These are phyloP conservation scores for Menura novaehollandiae DNA, from an alignment of 2,113 vertebrate species.

Conservation along the genomic window DNA sequence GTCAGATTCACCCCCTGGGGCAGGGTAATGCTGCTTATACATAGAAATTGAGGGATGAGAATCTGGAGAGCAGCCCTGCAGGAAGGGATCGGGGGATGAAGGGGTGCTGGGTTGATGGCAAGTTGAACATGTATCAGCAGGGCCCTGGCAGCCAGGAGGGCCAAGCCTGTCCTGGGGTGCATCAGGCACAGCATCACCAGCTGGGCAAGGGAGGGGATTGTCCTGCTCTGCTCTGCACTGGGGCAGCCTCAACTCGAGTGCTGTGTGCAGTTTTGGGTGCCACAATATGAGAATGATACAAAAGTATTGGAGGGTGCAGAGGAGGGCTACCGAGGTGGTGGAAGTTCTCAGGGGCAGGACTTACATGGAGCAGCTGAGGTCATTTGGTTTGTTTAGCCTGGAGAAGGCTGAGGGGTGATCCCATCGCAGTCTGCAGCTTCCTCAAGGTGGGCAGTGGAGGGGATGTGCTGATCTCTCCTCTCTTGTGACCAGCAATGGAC, in stretches of 20 bases:
- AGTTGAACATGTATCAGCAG: rapidly evolving
- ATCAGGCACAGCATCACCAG: not conserved
- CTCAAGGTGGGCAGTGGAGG: too few species aligned
- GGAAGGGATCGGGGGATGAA: too few species aligned
- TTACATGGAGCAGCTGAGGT: not conserved
- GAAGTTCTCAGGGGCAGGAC: not conserved
- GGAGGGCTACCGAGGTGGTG: not conserved
- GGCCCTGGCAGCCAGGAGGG: not conserved
- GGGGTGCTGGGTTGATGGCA: not conserved
- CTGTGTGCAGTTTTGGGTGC: rapidly evolving
- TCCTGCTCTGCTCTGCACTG: not conserved
- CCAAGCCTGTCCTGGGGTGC: rapidly evolving
- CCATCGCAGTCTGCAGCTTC: rapidly evolving
- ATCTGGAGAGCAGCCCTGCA: not conserved
- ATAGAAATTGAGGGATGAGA: not conserved
- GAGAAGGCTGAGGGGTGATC: not conserved
- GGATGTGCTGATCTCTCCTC: not conserved
- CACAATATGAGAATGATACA: not conserved
- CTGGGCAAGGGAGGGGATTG: rapidly evolving
- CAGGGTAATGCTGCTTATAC: not conserved
- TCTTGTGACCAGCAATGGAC: not conserved
- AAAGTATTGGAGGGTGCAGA: not conserved
- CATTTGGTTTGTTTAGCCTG: not conserved
- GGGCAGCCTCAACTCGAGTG: rapidly evolving
- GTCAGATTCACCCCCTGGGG: not conserved